phyloP scores from a whole-genome alignment of 2,797 vertebrate species.

The Synanceia verrucosa region DNA sequence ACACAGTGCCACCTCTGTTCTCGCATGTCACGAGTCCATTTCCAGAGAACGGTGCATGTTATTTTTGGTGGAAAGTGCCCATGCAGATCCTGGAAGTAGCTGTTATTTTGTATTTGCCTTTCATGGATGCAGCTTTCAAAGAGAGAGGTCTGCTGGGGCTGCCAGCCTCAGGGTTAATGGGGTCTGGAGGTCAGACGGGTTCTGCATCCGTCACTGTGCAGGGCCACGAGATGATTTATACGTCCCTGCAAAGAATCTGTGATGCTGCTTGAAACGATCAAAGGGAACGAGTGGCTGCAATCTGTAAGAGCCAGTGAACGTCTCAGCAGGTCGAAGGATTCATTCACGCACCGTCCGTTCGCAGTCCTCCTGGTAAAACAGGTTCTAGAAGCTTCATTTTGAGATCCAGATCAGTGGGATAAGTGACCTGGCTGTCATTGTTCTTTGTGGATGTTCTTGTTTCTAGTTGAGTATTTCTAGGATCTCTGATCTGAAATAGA shows the following conservation, averaged over 20 bases:
- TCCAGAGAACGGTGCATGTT: too few relatives aligned
- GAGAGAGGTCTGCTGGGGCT: slow-evolving; percentile 8
- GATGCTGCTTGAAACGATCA: slow-evolving; percentile 5
- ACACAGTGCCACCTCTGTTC: slow-evolving; percentile 28
- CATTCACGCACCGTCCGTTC: too few relatives aligned
- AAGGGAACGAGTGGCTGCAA: background rate
- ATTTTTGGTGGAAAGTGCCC: slow-evolving; percentile 18
- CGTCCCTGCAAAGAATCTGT: slow-evolving; percentile 7
- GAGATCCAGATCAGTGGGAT: too few relatives aligned
- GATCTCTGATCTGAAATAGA: too few relatives aligned
- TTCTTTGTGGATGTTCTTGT: too few relatives aligned
- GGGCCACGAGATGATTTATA: slow-evolving; percentile 40
- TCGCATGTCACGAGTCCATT: too few relatives aligned
- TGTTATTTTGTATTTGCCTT: background rate
- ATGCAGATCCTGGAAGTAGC: background rate
- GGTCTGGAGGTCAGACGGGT: slow-evolving; percentile 55
- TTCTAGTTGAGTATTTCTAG: too few relatives aligned
- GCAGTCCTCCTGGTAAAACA: too few relatives aligned
- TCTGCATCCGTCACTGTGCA: slow-evolving; percentile 31
- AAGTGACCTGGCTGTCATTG: too few relatives aligned
- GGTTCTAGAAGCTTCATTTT: too few relatives aligned
- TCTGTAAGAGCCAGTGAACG: background rate
- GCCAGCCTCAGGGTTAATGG: slow-evolving; percentile 49
- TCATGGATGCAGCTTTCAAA: slow-evolving; percentile 23
- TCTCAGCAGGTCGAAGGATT: too few relatives aligned